A percentile compares a stretch with the other conserved stretches of the same genome.
phyloP scores from a whole-genome alignment of 2,113 vertebrate genomes.

The Neoarius graeffei region DNA sequence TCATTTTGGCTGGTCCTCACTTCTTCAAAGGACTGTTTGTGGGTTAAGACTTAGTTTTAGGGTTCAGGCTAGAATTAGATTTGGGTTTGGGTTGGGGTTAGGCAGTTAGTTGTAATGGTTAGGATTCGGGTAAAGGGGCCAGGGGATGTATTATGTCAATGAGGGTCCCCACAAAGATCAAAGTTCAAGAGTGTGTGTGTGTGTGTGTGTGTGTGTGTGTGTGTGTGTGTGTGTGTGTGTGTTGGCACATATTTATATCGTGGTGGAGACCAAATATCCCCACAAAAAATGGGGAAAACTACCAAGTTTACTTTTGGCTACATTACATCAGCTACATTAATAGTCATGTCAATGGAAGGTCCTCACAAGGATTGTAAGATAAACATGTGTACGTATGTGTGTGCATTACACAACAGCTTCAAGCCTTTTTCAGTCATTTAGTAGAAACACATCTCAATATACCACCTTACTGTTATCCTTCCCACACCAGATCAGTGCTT shows the following conservation, averaged over 20 bases:
- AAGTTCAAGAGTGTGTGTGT: not conserved
- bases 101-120: no score
- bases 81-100: no score
- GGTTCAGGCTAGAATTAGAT: no score
- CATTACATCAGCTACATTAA: not conserved
- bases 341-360: not conserved
- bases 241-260: not conserved
- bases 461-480: conserved; percentile 15
- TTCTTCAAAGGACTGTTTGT: no score
- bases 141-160: no score
- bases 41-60: no score
- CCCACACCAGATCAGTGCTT: conserved; percentile 31
- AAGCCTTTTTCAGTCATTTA: conserved; percentile 12
- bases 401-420: conserved; percentile 5
- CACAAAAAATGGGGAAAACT: not conserved
- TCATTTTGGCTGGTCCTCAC: no score
- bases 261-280: not conserved
- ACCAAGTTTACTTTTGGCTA: no score
- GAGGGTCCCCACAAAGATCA: no score
- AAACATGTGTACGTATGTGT: conserved; percentile 3
- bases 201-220: not conserved
- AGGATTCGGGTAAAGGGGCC: no score
- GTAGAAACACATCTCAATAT: conserved; percentile 3
- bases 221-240: conserved; percentile 12
- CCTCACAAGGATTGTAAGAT: not conserved